phyloP scores from a whole-genome alignment of 2,113 vertebrate species.

The Eira barbara region DNA sequence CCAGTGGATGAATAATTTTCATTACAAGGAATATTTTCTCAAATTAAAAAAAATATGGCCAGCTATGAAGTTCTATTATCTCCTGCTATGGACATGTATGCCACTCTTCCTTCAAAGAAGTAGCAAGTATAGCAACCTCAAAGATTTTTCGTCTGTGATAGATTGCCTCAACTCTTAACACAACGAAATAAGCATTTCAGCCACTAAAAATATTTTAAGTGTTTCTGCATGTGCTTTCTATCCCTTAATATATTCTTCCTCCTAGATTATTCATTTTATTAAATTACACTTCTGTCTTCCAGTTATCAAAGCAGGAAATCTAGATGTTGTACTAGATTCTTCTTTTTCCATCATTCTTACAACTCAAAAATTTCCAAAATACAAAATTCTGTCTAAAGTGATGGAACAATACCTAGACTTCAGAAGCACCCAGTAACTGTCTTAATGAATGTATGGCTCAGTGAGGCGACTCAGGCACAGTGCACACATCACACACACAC shows the following conservation, averaged over 20 bases:
- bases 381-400: not conserved
- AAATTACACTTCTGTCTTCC: not conserved
- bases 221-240: not conserved
- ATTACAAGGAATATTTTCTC: not conserved
- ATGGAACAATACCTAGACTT: not conserved
- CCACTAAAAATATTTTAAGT: not conserved
- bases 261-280: not conserved
- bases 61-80: not conserved
- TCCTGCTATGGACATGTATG: not conserved
- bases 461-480: not conserved
- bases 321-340: not conserved
- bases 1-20: constrained; percentile 7
- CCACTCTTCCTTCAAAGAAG: not conserved
- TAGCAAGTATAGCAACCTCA: not conserved
- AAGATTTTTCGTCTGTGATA: not conserved
- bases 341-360: not conserved
- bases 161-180: not conserved
- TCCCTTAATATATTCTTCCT: not conserved
- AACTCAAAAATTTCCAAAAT: not conserved
- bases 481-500: too few species aligned
- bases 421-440: not conserved
- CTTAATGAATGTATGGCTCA: not conserved
- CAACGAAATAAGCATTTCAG: not conserved
- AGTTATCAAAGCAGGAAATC: not conserved
- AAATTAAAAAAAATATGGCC: not conserved